Evolutionary conservation across 1,140 invertebrate genomes (phyloP).

Genomic region (Drosophila kurseongensis): DNA sequence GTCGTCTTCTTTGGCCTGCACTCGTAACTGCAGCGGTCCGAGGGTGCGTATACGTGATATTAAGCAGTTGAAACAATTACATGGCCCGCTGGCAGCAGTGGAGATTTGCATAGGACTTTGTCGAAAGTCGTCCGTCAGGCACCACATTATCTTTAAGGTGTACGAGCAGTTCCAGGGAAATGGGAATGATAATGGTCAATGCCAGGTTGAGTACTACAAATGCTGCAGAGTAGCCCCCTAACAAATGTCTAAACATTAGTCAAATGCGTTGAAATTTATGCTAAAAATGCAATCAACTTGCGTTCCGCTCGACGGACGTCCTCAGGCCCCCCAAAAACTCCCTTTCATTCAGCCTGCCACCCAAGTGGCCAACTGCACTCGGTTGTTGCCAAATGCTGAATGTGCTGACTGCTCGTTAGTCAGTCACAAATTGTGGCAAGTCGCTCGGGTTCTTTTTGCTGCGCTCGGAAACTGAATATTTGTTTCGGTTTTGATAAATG

Average conservation of each 20-base stretch:
- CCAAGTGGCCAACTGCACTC: slow-evolving; percentile 66
- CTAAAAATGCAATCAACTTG: slow-evolving; percentile 82
- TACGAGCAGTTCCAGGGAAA: slow-evolving; percentile 23
- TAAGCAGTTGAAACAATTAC: slow-evolving; percentile 61
- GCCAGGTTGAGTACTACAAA: slow-evolving; percentile 32
- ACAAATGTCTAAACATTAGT: slow-evolving; percentile 78
- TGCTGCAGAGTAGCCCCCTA: slow-evolving; percentile 41
- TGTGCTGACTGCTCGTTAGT: slow-evolving; percentile 61
- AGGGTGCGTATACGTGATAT: slow-evolving; percentile 71
- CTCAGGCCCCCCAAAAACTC: neutral
- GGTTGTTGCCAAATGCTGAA: slow-evolving; percentile 56
- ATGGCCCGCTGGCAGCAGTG: slow-evolving; percentile 43
- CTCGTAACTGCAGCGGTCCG: slow-evolving; percentile 14
- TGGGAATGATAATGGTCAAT: slow-evolving; percentile 39
- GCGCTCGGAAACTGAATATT: slow-evolving; percentile 61
- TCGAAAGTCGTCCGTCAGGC: slow-evolving; percentile 32
- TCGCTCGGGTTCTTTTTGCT: slow-evolving; percentile 21
- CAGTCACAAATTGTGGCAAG: slow-evolving; percentile 68
- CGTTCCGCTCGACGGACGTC: slow-evolving; percentile 67
- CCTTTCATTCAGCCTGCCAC: slow-evolving; percentile 55
- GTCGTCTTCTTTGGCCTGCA: slow-evolving; percentile 1
- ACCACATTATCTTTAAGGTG: slow-evolving; percentile 61
- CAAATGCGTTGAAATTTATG: slow-evolving; percentile 83
- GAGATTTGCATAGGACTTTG: slow-evolving; percentile 52
- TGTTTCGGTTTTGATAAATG: slow-evolving; percentile 78